Evolutionary conservation across 2,888 invertebrate genomes (phyloP), one percentile per base, ranked within the genome.

Genomic region (Tetranychus piercei): DNA sequence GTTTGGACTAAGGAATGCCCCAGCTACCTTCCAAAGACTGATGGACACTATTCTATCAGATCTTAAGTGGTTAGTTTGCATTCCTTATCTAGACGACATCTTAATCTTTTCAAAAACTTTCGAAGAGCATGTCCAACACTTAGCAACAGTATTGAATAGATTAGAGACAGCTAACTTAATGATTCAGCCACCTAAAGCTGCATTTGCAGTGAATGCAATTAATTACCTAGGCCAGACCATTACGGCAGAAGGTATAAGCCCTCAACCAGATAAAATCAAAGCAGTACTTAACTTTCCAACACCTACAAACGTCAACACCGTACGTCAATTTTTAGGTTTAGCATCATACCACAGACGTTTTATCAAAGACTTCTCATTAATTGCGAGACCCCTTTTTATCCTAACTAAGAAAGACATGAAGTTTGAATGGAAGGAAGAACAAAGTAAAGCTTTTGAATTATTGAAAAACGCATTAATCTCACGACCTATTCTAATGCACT

Each of bases 41-140:
- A 44, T 44, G 20, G 44, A 72, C 7, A 7, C 22, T n/a, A 20
- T 44, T 18, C 44, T 72, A 15, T 7, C 20, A 5, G 18, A 18
- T n/a, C 72, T 72, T 6, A 66, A 66, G 18, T 72, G 22, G 18
- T 5, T 34, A n/a, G 22, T 22, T 72, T 44, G 44, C 20, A 44
- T 72, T 18, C 45, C 22, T 34, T 72, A 72, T 72, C n/a, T 72
- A 6, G 72, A 72, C 18, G 72, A 72, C 18, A 44, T 72, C 18
- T 11, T 72, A 9, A 20, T 72, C 44, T 72, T 44, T 20, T 44
- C 72, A 9, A 45, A 45, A 43, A 72, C 72, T 72, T 72, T 72
- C n/a, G 44, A 72, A 20, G 20, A 72, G 22, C 72, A 72, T 45
- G 6, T 34, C 6, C 6, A 7, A 11, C 66, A 22, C 7, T 8